A percentile compares a stretch with the other conserved stretches of the same genome.
phyloP scores from a whole-genome alignment of 2,888 invertebrate genomes.

The Lydus trimaculatus region DNA sequence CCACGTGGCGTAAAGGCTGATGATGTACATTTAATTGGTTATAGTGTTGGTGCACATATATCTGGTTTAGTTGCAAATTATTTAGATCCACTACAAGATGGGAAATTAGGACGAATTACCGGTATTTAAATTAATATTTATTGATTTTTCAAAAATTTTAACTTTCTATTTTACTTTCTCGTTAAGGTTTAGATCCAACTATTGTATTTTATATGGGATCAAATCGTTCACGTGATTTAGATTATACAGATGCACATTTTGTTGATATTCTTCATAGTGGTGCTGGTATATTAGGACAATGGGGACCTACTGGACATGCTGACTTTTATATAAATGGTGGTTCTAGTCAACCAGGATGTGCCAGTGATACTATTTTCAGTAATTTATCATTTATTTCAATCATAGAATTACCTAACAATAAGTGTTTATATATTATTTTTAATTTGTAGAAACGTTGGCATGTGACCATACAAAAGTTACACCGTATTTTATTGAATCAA shows the following conservation, averaged over 20 bases:
- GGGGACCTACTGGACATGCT: slow-evolving; percentile 89
- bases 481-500: slow-evolving; percentile 89
- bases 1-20: slow-evolving; percentile 79
- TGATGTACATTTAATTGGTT: slow-evolving; percentile 81
- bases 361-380: slow-evolving; percentile 83
- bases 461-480: slow-evolving; percentile 92
- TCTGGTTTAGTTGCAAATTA: slow-evolving; percentile 84
- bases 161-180: background rate
- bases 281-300: slow-evolving; percentile 86
- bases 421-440: slow-evolving; percentile 37
- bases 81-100: slow-evolving; percentile 73
- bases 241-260: slow-evolving; percentile 81
- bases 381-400: slow-evolving; percentile 56
- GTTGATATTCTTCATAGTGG: slow-evolving; percentile 87
- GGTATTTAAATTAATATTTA: slow-evolving; percentile 60
- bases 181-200: slow-evolving; percentile 79
- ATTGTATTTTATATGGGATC: slow-evolving; percentile 86
- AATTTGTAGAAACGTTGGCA: slow-evolving; percentile 78
- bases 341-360: slow-evolving; percentile 87
- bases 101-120: slow-evolving; percentile 84
- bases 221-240: slow-evolving; percentile 81
- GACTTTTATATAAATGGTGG: slow-evolving; percentile 91
- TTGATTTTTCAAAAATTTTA: slow-evolving; percentile 17
- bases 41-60: slow-evolving; percentile 88
- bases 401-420: background rate